These are phyloP conservation scores for Cynopterus sphinx DNA, from an alignment of 2,797 vertebrate species.

Conservation along the genomic window DNA sequence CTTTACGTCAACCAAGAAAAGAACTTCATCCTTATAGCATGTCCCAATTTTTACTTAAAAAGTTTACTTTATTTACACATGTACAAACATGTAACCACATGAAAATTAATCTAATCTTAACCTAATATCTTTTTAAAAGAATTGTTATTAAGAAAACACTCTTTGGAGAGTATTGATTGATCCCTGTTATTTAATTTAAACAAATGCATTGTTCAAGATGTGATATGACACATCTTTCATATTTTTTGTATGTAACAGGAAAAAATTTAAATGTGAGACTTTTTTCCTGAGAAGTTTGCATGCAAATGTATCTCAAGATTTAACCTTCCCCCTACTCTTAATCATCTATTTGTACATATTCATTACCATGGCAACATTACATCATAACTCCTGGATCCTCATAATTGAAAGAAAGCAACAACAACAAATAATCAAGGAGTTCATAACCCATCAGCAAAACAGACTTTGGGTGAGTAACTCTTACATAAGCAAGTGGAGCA, in stretches of 20 bases:
- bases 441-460: conserved; percentile 53
- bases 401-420: conserved; percentile 50
- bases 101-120: conserved; percentile 35
- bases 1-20: not conserved
- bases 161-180: not conserved
- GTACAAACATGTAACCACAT: not conserved
- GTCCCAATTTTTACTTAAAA: not conserved
- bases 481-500: conserved; percentile 31
- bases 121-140: conserved; percentile 23
- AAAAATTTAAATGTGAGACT: not conserved
- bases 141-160: conserved; percentile 43
- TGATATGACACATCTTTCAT: conserved; percentile 25
- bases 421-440: conserved; percentile 59
- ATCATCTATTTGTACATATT: conserved; percentile 63
- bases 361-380: conserved; percentile 68
- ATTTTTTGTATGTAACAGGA: conserved; percentile 9
- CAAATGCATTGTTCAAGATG: conserved; percentile 24
- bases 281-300: conserved; percentile 39
- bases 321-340: conserved; percentile 45
- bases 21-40: not conserved
- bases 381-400: conserved; percentile 53
- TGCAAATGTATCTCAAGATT: conserved; percentile 47
- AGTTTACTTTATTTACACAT: not conserved
- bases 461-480: conserved; percentile 44
- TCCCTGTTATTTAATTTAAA: conserved; percentile 20